Percentiles rank a stretch among this genome's conserved stretches.
Conservation (phyloP, 1,140 invertebrate species). For the Holotrichia oblita region DNA sequence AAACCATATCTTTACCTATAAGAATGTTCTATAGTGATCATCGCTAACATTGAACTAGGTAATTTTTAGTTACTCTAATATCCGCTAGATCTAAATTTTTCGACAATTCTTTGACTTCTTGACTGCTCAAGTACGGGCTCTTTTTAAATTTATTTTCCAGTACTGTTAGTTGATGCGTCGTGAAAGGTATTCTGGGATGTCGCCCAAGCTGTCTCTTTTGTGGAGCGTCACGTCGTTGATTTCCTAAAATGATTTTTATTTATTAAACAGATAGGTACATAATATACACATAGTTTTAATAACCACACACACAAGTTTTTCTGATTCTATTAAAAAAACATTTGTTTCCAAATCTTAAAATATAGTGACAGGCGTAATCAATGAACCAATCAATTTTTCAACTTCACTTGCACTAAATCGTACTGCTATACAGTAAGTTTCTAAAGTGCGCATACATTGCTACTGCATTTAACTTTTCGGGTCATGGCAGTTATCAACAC, state of each 20-base stretch:
- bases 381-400: too few relatives aligned
- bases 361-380: too few relatives aligned
- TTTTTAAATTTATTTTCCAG: conserved; percentile 66
- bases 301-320: too few relatives aligned
- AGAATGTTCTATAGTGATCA: not conserved
- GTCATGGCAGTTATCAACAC: too few relatives aligned
- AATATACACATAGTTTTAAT: too few relatives aligned
- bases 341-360: too few relatives aligned
- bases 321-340: too few relatives aligned
- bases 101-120: conserved; percentile 63
- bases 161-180: conserved; percentile 63
- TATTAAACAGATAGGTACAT: too few relatives aligned
- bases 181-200: conserved; percentile 65
- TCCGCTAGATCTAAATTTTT: conserved; percentile 62
- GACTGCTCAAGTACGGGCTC: conserved; percentile 65
- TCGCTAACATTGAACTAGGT: not conserved
- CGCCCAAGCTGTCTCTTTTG: conserved; percentile 66
- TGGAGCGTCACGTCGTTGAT: conserved; percentile 55
- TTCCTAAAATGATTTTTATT: conserved; percentile 46
- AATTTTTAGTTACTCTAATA: conserved; percentile 57
- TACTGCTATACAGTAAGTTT: too few relatives aligned
- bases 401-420: too few relatives aligned
- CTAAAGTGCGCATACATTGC: too few relatives aligned
- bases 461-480: too few relatives aligned
- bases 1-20: conserved; percentile 85